Conservation (phyloP, 2,797 vertebrate genomes). For the Pristis pectinata region DNA sequence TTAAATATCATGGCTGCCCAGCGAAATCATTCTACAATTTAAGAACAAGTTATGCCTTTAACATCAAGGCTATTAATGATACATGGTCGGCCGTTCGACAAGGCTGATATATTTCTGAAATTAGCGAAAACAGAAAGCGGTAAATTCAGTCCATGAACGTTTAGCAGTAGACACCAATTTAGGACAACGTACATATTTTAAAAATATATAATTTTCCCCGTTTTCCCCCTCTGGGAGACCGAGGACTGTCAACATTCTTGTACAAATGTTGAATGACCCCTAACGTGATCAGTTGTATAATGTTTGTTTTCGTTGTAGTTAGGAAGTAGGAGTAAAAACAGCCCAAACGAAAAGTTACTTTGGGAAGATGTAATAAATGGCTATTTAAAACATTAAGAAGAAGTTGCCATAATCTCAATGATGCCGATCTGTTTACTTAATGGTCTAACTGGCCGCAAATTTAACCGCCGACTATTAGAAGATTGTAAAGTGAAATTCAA, state of each 20-base stretch:
- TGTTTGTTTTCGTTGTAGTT: slow-evolving; percentile 22
- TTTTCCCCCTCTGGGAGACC: background rate
- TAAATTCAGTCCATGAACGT: too few relatives aligned
- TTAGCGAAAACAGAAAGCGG: background rate
- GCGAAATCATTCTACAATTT: background rate
- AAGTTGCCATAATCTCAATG: background rate
- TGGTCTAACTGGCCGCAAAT: background rate
- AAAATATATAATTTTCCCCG: background rate
- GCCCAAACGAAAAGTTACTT: background rate
- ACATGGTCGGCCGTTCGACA: background rate
- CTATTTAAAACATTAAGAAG: background rate
- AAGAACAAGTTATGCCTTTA: background rate
- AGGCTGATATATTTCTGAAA: background rate
- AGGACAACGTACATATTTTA: background rate
- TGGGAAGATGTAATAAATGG: background rate
- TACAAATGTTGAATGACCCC: slow-evolving; percentile 36
- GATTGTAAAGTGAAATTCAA: slow-evolving; percentile 79
- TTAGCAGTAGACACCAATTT: background rate
- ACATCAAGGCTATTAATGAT: background rate
- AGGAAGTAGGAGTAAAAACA: background rate
- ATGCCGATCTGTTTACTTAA: slow-evolving; percentile 11
- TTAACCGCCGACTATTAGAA: slow-evolving; percentile 7
- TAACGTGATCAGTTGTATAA: slow-evolving; percentile 19
- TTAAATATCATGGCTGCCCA: background rate
- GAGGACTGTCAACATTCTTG: slow-evolving; percentile 32